phyloP scores from a whole-genome alignment of 2,797 vertebrate species.

The Todus mexicanus region DNA sequence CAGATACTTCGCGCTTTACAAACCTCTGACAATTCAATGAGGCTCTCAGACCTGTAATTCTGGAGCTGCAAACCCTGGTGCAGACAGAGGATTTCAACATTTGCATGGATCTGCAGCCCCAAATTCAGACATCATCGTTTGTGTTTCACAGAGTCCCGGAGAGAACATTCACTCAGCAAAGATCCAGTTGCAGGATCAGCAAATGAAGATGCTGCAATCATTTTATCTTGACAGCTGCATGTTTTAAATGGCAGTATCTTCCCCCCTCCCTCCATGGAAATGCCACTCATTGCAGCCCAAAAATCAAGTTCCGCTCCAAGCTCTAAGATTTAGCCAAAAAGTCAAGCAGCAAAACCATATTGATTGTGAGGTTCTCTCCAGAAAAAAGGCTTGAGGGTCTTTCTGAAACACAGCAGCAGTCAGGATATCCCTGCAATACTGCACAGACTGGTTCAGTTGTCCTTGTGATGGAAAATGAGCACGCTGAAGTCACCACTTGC shows the following conservation, averaged over 20 bases:
- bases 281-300: neutral
- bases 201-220: neutral
- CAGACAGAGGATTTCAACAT: neutral
- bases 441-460: neutral
- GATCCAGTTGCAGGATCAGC: neutral
- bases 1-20: neutral
- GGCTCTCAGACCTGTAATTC: slow-evolving; percentile 10
- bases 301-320: neutral
- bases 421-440: neutral
- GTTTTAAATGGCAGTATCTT: neutral
- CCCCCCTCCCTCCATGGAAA: neutral
- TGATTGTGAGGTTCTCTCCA: neutral
- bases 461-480: neutral
- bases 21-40: neutral
- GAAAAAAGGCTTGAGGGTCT: neutral
- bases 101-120: neutral
- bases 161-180: neutral
- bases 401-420: neutral
- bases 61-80: neutral
- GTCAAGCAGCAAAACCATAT: neutral
- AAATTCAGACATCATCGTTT: neutral
- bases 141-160: neutral
- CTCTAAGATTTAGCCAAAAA: neutral
- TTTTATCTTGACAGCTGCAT: neutral
- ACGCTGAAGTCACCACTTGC: neutral